These are phyloP conservation scores for Microcebus tavaratra DNA, from an alignment of 2,113 vertebrate genomes.

Conservation along the genomic window DNA sequence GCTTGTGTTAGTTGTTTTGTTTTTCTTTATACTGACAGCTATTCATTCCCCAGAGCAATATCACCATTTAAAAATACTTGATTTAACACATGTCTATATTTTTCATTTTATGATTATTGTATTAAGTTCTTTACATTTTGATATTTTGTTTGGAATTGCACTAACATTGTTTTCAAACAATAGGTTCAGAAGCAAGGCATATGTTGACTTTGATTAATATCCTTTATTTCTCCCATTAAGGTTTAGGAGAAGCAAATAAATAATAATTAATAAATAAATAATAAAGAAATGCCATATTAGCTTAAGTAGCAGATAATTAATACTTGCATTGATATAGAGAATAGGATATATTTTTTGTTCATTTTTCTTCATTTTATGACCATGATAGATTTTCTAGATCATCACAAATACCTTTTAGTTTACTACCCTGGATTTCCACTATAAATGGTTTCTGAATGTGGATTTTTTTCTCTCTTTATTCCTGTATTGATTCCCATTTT, in stretches of 20 bases:
- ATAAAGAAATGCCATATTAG: too few species aligned
- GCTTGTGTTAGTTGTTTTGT: not conserved
- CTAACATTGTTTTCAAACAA: not conserved
- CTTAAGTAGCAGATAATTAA: not conserved
- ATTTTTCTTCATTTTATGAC: constrained; percentile 6
- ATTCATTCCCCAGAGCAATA: not conserved
- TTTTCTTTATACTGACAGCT: not conserved
- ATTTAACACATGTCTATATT: not conserved
- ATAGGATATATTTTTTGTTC: not conserved
- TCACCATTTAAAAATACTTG: not conserved
- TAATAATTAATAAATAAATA: too few species aligned
- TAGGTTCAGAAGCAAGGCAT: not conserved
- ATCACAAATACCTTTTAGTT: not conserved
- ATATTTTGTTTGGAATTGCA: not conserved
- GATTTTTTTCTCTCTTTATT: not conserved
- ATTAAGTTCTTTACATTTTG: not conserved
- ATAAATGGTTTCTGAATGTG: not conserved
- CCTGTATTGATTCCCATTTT: not conserved
- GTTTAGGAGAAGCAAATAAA: not conserved
- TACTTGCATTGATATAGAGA: not conserved
- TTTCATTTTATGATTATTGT: not conserved
- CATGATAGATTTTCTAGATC: not conserved
- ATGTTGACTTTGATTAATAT: not conserved
- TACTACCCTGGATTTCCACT: not conserved
- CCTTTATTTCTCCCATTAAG: not conserved